Conservation (phyloP, 1,140 invertebrate genomes). For the Protaetia brevitarsis region DNA sequence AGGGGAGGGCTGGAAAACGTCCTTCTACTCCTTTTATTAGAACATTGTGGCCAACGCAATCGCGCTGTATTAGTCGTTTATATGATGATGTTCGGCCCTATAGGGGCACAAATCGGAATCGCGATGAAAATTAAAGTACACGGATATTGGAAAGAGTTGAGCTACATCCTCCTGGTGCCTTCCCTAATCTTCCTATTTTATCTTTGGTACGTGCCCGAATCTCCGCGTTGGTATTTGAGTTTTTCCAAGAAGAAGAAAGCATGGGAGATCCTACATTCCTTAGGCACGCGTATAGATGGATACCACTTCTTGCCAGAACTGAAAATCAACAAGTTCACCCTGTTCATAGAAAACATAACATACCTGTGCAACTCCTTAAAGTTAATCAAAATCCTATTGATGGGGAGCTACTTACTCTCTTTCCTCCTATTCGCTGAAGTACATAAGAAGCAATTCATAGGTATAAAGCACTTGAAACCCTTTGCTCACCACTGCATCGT, state of each 20-base stretch:
- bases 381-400: not conserved
- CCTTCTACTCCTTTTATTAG: not conserved
- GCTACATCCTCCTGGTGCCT: not conserved
- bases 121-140: not conserved
- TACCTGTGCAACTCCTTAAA: not conserved
- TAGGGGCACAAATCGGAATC: not conserved
- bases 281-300: not conserved
- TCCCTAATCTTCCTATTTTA: not conserved
- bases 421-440: not conserved
- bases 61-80: not conserved
- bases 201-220: not conserved
- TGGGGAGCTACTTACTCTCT: not conserved
- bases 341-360: not conserved
- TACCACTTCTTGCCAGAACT: not conserved
- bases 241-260: constrained; percentile 3
- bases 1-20: not conserved
- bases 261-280: not conserved
- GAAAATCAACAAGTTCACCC: not conserved
- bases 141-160: not conserved
- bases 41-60: not conserved
- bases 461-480: not conserved
- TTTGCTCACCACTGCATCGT: not conserved
- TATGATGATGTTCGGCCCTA: not conserved
- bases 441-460: not conserved
- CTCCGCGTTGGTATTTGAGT: constrained; percentile 2